Conservation (phyloP, 2,113 vertebrate genomes). For the Chaetodon auriga region DNA sequence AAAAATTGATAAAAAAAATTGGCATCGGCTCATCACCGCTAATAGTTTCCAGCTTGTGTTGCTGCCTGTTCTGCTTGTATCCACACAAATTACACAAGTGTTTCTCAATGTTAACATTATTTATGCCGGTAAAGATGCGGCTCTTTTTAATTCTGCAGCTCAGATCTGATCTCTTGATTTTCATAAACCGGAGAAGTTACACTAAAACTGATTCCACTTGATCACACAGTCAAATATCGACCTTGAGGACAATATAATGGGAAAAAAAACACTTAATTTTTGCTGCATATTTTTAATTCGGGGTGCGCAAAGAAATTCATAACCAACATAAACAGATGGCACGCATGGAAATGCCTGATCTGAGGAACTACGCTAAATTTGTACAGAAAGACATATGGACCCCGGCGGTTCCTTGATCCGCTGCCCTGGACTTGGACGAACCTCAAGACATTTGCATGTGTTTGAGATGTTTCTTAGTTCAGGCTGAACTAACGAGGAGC, state of each 20-base stretch:
- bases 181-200: too few relatives aligned
- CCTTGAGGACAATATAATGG: background rate
- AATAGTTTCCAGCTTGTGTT: background rate
- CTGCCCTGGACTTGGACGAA: background rate
- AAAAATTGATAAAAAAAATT: background rate
- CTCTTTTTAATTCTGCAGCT: background rate
- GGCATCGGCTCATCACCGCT: background rate
- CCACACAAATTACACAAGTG: background rate
- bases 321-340: background rate
- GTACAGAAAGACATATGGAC: background rate
- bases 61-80: background rate
- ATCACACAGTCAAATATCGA: background rate
- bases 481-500: slow-evolving; percentile 26
- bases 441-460: slow-evolving; percentile 8
- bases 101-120: background rate
- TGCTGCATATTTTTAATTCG: background rate
- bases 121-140: too few relatives aligned
- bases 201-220: background rate
- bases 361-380: background rate
- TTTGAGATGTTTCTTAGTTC: background rate
- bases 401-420: background rate
- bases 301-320: background rate
- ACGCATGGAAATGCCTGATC: background rate
- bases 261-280: background rate
- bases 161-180: background rate